Evolutionary conservation across 2,113 vertebrate species (phyloP).

Genomic region (Oplegnathus fasciatus): DNA sequence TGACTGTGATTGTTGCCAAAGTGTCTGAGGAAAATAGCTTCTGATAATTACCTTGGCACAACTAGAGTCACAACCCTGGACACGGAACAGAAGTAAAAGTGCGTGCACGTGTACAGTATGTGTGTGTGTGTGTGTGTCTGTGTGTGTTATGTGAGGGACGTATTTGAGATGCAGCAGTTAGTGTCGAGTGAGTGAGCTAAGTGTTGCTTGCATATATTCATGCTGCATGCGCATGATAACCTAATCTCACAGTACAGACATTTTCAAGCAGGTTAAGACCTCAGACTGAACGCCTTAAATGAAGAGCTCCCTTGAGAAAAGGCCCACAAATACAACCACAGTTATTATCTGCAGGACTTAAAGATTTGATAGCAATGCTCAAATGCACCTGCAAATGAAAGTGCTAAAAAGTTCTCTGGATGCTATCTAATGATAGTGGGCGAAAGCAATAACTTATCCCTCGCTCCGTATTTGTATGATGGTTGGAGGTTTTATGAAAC

Average conservation of each 20-base stretch:
- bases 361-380: conserved; percentile 17
- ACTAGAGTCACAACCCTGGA: conserved; percentile 65
- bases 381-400: conserved; percentile 34
- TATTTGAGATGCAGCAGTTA: conserved; percentile 23
- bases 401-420: conserved; percentile 10
- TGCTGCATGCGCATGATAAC: conserved; percentile 16
- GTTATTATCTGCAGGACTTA: not conserved
- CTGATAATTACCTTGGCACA: conserved; percentile 75
- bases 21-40: conserved; percentile 64
- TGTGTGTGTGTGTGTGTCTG: conserved; percentile 10
- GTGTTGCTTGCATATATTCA: conserved; percentile 11
- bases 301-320: conserved; percentile 25
- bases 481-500: conserved; percentile 15
- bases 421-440: not conserved
- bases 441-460: not conserved
- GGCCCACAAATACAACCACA: not conserved
- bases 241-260: conserved; percentile 35
- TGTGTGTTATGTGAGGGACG: not conserved
- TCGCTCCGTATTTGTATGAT: not conserved
- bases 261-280: conserved; percentile 22
- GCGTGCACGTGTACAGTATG: not conserved
- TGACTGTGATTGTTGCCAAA: conserved; percentile 23
- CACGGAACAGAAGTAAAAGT: conserved; percentile 14
- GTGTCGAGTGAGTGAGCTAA: not conserved
- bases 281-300: conserved; percentile 20